Conservation (phyloP, 2,797 vertebrate genomes). For the Vireo griseus region DNA sequence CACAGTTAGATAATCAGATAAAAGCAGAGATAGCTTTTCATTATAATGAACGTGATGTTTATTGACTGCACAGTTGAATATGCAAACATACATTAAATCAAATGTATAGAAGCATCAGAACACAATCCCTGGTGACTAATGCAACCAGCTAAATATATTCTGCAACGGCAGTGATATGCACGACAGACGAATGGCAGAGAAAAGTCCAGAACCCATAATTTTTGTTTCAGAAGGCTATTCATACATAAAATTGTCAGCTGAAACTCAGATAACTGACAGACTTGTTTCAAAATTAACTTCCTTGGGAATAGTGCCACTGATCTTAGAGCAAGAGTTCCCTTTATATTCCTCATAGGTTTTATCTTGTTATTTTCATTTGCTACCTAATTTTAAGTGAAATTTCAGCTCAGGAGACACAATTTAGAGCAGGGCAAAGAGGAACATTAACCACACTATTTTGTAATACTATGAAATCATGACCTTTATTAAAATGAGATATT, state of each 20-base stretch:
- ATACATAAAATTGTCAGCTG: background rate
- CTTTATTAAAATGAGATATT: background rate
- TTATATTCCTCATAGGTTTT: background rate
- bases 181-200: background rate
- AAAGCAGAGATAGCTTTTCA: constrained; percentile 24
- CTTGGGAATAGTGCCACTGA: background rate
- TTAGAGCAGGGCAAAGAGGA: background rate
- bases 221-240: constrained; percentile 19
- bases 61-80: constrained; percentile 47
- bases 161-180: constrained; percentile 14
- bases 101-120: constrained; percentile 45
- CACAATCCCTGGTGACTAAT: constrained; percentile 33
- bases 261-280: background rate
- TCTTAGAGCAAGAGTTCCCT: background rate
- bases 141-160: constrained; percentile 36
- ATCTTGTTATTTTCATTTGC: background rate
- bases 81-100: constrained; percentile 55
- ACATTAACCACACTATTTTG: background rate
- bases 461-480: background rate
- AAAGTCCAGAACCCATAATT: background rate
- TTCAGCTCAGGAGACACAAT: background rate
- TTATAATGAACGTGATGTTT: background rate
- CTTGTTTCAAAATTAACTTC: background rate
- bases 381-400: background rate
- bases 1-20: background rate